Base-by-base conservation (phyloP, 2,113 vertebrate species). In the Phylloscopus whistleri region DNA sequence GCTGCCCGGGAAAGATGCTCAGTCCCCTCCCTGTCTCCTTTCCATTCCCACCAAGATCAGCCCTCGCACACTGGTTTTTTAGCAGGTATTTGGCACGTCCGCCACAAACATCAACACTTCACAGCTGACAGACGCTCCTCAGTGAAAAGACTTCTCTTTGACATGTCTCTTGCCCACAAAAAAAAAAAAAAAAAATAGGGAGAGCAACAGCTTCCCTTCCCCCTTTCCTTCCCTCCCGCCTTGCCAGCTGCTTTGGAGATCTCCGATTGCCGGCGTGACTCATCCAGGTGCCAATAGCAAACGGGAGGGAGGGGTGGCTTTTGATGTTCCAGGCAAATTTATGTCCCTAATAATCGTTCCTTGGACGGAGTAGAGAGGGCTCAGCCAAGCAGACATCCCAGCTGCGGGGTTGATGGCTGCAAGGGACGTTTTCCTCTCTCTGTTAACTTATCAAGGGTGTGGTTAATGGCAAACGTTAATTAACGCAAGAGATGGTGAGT, bases 401-500 rank as follows among this genome's bases (percentile, higher is more conserved):
- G 0, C 66, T 64, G 35, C 6, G 10, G 78, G 44, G 39, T 1
- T 84, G 84, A 73, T 68, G 84, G 68, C 60, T 64, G 4, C 4
- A 0, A 86, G 72, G 72, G 73, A 69, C 2, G 0, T 66, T 90
- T 85, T 82, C 33, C 37, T 87, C 46, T 27, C 37, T 59, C 68
- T 43, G 35, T 30, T 63, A 27, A 39, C n/a, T 79, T 22, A 51
- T 23, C 66, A 23, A 55, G 31, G 5, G 43, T 7, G 33, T 58
- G 30, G n/a, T 28, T 81, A 80, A 75, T 8, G 39, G 52, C 55
- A 87, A 75, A 46, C 28, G 4, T 27, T 41, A 62, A 84, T 77
- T 46, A 79, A 52, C 0, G 0, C 8, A 13, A 13, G 63, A 64
- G 63, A 79, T 41, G 0, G 1, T 2, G 20, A 63, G 39, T 23